Evolutionary conservation across 2,888 invertebrate species (phyloP).

Genomic region (Acanthacorydalis orientalis): DNA sequence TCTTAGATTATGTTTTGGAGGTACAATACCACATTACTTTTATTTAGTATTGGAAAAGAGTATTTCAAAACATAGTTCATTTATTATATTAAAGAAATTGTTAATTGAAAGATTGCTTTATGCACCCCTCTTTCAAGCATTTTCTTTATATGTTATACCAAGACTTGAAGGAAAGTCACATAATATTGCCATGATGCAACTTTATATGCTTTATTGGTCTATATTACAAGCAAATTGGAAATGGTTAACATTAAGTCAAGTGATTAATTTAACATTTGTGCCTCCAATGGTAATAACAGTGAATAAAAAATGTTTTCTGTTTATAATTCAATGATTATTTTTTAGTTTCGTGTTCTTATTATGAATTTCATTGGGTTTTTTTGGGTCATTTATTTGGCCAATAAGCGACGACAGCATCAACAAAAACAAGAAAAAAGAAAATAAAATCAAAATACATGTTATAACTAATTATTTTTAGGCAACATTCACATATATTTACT

Average conservation of each 20-base stretch:
- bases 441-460: no score
- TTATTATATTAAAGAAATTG: slow-evolving; percentile 37
- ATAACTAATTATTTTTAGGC: no score
- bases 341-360: slow-evolving; percentile 57
- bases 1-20: slow-evolving; percentile 58
- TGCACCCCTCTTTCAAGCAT: slow-evolving; percentile 52
- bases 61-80: slow-evolving; percentile 35
- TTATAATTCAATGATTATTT: slow-evolving; percentile 10
- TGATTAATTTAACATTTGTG: slow-evolving; percentile 55
- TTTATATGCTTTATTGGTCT: slow-evolving; percentile 44
- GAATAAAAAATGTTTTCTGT: not conserved
- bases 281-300: slow-evolving; percentile 53
- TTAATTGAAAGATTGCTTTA: slow-evolving; percentile 55
- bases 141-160: slow-evolving; percentile 56
- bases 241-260: slow-evolving; percentile 56
- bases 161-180: slow-evolving; percentile 63
- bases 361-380: slow-evolving; percentile 61
- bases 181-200: slow-evolving; percentile 39
- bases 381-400: slow-evolving; percentile 61
- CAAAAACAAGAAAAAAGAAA: slow-evolving; percentile 10
- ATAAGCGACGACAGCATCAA: slow-evolving; percentile 39
- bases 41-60: slow-evolving; percentile 43
- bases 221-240: slow-evolving; percentile 58
- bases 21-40: slow-evolving; percentile 63
- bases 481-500: no score